These are phyloP conservation scores for Drosophila chauvacae DNA, from an alignment of 1,140 invertebrate species.

Conservation along the genomic window DNA sequence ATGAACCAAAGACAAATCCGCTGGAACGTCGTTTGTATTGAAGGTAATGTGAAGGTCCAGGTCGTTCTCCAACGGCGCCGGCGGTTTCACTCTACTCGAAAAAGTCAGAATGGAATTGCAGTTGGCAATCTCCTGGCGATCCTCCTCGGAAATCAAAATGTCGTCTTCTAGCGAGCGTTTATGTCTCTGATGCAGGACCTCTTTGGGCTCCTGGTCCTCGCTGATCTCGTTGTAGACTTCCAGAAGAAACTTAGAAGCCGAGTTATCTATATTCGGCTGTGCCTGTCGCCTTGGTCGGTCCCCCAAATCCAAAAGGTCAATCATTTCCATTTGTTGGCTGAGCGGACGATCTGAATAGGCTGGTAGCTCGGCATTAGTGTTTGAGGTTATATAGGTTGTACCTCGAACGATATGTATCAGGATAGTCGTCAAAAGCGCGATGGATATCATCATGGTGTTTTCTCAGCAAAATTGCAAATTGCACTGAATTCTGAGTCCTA, in stretches of 20 bases:
- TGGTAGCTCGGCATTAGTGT: constrained; percentile 28
- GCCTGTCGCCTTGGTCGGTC: constrained; percentile 49
- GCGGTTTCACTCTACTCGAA: constrained; percentile 46
- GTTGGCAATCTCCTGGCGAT: constrained; percentile 73
- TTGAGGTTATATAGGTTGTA: constrained; percentile 40
- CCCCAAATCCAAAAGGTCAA: constrained; percentile 66
- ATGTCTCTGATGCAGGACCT: constrained; percentile 60
- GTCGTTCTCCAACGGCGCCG: background rate
- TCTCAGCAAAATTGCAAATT: background rate
- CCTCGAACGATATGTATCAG: constrained; percentile 1
- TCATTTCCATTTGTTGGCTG: constrained; percentile 67
- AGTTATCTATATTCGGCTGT: constrained; percentile 53
- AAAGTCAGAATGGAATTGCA: constrained; percentile 81
- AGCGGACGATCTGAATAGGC: constrained; percentile 20
- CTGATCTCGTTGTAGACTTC: constrained; percentile 80
- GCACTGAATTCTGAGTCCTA: constrained; percentile 11
- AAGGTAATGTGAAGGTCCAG: constrained; percentile 60
- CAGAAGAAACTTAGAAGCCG: constrained; percentile 76
- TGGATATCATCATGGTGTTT: constrained; percentile 10
- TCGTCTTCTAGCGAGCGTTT: constrained; percentile 70
- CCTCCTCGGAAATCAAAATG: constrained; percentile 65
- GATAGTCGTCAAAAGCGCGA: constrained; percentile 4
- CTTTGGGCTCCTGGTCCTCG: constrained; percentile 66
- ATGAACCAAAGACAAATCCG: constrained; percentile 60
- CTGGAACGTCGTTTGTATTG: constrained; percentile 74